Conservation (phyloP, 2,888 invertebrate species). For the Hyppa rectilinea region DNA sequence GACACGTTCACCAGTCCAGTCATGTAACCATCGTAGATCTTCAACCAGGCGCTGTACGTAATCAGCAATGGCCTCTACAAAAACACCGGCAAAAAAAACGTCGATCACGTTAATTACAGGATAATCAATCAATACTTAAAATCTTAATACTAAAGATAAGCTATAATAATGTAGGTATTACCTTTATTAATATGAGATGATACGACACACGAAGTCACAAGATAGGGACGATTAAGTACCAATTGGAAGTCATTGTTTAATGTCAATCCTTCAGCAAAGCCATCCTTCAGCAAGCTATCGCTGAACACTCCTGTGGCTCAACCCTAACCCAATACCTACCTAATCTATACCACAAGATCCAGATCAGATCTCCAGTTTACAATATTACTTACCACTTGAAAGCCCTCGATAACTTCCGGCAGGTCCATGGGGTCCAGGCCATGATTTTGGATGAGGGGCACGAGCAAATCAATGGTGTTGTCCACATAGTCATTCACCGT, state of each 20-base stretch:
- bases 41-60: slow-evolving; percentile 89
- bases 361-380: neutral
- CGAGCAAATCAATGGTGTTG: slow-evolving; percentile 81
- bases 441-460: slow-evolving; percentile 80
- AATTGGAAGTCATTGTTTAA: neutral
- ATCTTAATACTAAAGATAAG: slow-evolving; percentile 14
- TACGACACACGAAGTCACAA: neutral
- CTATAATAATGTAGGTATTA: neutral
- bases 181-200: neutral
- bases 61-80: slow-evolving; percentile 83
- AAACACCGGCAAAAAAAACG: slow-evolving; percentile 14
- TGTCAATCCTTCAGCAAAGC: neutral
- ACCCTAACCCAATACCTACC: too few species aligned
- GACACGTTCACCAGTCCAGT: slow-evolving; percentile 85
- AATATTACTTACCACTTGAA: slow-evolving; percentile 81
- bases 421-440: slow-evolving; percentile 88
- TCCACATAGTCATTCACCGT: slow-evolving; percentile 87
- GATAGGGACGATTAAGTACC: neutral
- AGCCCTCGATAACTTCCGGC: slow-evolving; percentile 86
- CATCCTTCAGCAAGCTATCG: neutral
- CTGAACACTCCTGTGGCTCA: neutral
- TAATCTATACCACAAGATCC: neutral
- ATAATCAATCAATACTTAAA: neutral
- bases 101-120: slow-evolving; percentile 3
- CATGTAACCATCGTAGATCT: slow-evolving; percentile 86